Evolutionary conservation across 2,888 invertebrate genomes (phyloP).

Genomic region (Eupithecia dodoneata): DNA sequence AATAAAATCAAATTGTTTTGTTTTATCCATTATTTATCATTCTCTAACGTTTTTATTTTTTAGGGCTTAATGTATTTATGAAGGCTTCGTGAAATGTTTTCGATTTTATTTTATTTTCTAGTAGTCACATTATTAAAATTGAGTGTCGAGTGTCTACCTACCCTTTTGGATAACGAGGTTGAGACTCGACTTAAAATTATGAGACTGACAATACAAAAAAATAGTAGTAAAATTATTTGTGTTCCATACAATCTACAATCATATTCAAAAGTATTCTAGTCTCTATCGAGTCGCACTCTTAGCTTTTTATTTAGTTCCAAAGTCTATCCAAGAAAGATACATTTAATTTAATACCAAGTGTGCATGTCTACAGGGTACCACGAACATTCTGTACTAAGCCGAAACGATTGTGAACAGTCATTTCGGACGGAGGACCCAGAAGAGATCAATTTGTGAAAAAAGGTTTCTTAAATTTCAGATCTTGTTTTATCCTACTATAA

Average conservation of each 20-base stretch:
- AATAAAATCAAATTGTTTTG: conserved; percentile 38
- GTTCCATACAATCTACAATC: neutral
- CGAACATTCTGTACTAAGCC: too few species aligned
- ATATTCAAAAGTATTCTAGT: too few species aligned
- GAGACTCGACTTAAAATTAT: conserved; percentile 30
- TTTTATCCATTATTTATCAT: conserved; percentile 28
- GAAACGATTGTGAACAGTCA: too few species aligned
- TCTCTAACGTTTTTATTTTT: conserved; percentile 24
- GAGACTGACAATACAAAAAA: neutral
- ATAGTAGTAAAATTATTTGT: conserved; percentile 26
- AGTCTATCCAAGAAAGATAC: neutral
- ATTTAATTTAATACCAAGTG: neutral
- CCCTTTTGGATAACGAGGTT: conserved; percentile 32
- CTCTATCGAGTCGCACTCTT: neutral
- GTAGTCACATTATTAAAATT: neutral
- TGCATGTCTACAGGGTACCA: neutral
- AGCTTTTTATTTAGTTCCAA: neutral
- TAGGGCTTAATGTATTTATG: conserved; percentile 19
- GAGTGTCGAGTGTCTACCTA: neutral
- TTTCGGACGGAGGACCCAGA: too few species aligned
- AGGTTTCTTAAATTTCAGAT: too few species aligned
- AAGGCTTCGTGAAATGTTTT: neutral
- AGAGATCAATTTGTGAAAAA: too few species aligned
- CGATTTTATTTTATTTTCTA: conserved; percentile 15
- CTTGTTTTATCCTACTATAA: too few species aligned